Evolutionary conservation across 2,113 vertebrate species (phyloP), one percentile per base, ranked within the genome.

Genomic region (Amia ocellicauda): DNA sequence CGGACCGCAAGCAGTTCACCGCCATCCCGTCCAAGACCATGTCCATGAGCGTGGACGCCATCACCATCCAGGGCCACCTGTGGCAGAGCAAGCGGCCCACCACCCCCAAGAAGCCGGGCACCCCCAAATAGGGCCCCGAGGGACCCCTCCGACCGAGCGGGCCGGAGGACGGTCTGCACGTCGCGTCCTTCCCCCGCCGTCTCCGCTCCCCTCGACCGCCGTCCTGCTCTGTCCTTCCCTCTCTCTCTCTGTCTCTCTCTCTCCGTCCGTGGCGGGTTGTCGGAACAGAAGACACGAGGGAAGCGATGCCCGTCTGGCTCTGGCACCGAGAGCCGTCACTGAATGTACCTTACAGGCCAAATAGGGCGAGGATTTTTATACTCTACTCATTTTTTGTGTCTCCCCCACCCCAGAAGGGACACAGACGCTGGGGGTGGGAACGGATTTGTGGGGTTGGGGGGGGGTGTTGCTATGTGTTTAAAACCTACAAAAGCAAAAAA

Each of bases 21-120:
- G 87, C 76, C 81, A 94, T 96, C 79, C 94, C 94, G 14, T 92
- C 92, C 83, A 94, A 94, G 84, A 95, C 93, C 74, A 93, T 97
- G 91, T 97, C 94, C 41, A 93, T 95, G 91, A 94, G 92, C 1
- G 93, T 97, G 10, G 94, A 97, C 0, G 94, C 94, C 69, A 91
- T 97, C 76, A 97, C 94, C 67, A 95, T 97, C 78, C 93, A 93
- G 7, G 85, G 86, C 28, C 91, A 94, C 69, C 85, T 94, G 69
- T 96, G 94, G 94, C 92, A 95, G 74, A 88, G 83, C 78, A 79
- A 91, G 83, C 89, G 93, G 64, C 94, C 93, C 1, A 90, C 85
- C 42, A 94, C 93, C 1, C 93, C 94, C 50, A 94, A 95, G 73
- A 96, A 94, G 72, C 84, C 90, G 0, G 72, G 89, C 66, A 93